A percentile compares a stretch with the other conserved stretches of the same genome.
These are phyloP conservation scores for Bactericera cockerelli DNA, from an alignment of 1,140 invertebrate species.

Conservation along the genomic window DNA sequence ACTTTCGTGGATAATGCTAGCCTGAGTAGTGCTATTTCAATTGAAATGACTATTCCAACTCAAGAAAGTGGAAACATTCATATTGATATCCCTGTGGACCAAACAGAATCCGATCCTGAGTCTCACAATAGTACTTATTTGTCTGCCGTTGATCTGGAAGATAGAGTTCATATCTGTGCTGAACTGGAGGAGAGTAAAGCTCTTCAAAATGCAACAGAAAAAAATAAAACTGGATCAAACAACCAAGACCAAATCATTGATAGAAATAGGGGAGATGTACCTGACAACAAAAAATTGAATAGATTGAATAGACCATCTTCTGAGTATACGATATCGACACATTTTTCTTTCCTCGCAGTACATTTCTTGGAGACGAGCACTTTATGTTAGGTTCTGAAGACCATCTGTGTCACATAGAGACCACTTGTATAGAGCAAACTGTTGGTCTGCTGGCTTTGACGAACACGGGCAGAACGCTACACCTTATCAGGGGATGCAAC, in stretches of 20 bases:
- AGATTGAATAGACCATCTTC: background rate
- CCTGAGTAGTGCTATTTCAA: background rate
- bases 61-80: background rate
- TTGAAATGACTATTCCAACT: background rate
- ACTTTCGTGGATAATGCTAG: background rate
- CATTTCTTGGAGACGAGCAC: background rate
- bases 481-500: no score
- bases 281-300: background rate
- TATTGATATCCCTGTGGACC: background rate
- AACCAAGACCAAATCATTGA: background rate
- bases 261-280: background rate
- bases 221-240: background rate
- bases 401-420: no score
- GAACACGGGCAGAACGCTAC: background rate
- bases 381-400: no score
- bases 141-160: background rate
- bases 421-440: background rate
- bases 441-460: background rate
- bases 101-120: background rate
- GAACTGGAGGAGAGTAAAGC: background rate
- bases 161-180: background rate
- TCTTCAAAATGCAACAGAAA: background rate
- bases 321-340: background rate
- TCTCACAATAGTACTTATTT: background rate
- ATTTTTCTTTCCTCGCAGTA: background rate